Percentiles rank a stretch among this genome's conserved stretches.
phyloP scores from a whole-genome alignment of 2,888 invertebrate genomes.

The Acronicta psi region DNA sequence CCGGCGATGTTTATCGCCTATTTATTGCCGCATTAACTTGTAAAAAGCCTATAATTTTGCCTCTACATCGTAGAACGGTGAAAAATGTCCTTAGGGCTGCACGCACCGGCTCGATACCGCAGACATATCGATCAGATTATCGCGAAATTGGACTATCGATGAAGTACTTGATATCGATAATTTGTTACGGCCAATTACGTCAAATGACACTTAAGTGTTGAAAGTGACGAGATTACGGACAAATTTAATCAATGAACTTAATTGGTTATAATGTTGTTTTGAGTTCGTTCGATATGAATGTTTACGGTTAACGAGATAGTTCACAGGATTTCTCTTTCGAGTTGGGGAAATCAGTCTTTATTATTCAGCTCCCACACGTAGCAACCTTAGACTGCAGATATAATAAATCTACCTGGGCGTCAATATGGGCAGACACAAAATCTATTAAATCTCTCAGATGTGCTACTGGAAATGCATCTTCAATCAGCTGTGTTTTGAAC shows the following conservation, averaged over 20 bases:
- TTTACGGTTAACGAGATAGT: conserved; percentile 35
- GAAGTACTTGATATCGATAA: conserved; percentile 45
- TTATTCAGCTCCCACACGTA: conserved; percentile 30
- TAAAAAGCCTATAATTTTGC: conserved; percentile 84
- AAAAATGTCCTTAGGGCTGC: conserved; percentile 79
- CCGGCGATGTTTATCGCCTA: conserved; percentile 79
- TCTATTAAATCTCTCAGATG: not conserved
- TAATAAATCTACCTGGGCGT: conserved; percentile 23
- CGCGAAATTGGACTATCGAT: conserved; percentile 49
- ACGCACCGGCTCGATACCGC: conserved; percentile 53
- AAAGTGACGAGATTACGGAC: conserved; percentile 39
- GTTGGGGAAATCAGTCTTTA: conserved; percentile 35
- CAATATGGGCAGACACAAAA: not conserved
- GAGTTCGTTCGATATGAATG: conserved; percentile 35
- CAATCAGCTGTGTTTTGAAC: conserved; percentile 12
- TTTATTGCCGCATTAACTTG: conserved; percentile 82
- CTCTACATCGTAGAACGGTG: conserved; percentile 66
- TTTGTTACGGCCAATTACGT: conserved; percentile 43
- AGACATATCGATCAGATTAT: conserved; percentile 62
- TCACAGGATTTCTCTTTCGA: conserved; percentile 47
- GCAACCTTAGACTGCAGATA: conserved; percentile 7
- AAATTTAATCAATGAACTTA: conserved; percentile 36
- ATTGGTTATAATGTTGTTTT: conserved; percentile 43
- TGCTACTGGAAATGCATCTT: conserved; percentile 15
- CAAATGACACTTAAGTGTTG: conserved; percentile 50